Conservation (phyloP, 2,797 vertebrate genomes). For the Malurus leucopterus region DNA sequence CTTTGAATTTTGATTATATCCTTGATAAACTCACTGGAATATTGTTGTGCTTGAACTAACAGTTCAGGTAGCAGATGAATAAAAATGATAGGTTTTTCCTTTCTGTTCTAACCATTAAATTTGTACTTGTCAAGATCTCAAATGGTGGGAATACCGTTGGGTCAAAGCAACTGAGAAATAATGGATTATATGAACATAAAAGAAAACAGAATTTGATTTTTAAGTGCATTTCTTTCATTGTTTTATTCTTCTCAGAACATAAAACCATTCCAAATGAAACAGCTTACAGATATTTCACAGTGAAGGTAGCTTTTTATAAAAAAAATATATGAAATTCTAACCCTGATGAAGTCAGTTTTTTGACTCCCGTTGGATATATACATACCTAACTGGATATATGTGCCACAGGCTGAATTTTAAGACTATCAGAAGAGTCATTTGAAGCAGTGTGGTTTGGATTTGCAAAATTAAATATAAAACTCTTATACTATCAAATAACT, state of each 20-base stretch:
- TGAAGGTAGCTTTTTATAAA: not conserved
- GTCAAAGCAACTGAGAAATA: not conserved
- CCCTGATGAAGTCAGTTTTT: not conserved
- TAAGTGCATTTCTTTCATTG: not conserved
- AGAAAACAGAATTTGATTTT: not conserved
- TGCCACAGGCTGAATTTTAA: not conserved
- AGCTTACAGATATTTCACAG: not conserved
- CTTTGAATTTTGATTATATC: not conserved
- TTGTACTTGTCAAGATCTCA: not conserved
- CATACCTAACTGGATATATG: not conserved
- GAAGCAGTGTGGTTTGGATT: not conserved
- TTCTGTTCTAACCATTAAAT: not conserved
- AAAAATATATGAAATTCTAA: not conserved
- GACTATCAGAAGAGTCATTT: not conserved
- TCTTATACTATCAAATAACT: not conserved
- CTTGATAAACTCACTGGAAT: not conserved
- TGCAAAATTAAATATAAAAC: not conserved
- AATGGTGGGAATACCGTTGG: not conserved
- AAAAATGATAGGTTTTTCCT: not conserved
- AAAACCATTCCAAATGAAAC: not conserved
- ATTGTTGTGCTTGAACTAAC: not conserved
- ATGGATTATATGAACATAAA: not conserved
- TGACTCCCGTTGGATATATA: not conserved
- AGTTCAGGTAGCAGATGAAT: not conserved
- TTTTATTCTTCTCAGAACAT: not conserved